Conservation (phyloP, 2,113 vertebrate genomes). For the Halcyon malimbica region DNA sequence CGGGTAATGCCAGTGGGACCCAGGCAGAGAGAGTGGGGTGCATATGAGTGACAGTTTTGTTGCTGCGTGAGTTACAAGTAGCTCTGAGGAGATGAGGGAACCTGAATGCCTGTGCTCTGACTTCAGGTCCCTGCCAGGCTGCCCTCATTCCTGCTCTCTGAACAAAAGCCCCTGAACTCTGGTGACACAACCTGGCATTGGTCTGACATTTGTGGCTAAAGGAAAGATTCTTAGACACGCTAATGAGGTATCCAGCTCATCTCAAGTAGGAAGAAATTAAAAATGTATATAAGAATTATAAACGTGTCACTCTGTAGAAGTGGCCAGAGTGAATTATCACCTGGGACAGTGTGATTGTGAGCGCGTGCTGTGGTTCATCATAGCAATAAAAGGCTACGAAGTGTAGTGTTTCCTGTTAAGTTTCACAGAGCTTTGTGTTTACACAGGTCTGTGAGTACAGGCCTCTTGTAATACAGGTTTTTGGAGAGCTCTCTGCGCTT, state of each 20-base stretch:
- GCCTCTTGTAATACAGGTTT: background rate
- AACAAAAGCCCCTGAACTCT: background rate
- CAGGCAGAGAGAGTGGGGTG: too few species aligned
- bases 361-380: fast-evolving
- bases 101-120: background rate
- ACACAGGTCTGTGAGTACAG: background rate
- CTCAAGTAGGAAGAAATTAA: background rate
- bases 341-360: background rate
- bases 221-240: background rate
- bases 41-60: background rate
- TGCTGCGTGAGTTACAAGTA: background rate
- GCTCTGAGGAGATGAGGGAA: background rate
- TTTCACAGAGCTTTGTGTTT: background rate
- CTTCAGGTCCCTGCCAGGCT: background rate
- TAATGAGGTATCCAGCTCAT: background rate
- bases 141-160: background rate
- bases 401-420: background rate
- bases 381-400: too few species aligned
- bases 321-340: background rate
- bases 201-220: background rate
- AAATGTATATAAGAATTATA: background rate
- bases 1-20: fast-evolving
- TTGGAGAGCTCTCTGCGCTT: background rate
- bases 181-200: background rate
- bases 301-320: background rate